These are phyloP conservation scores for Tipula confusa DNA, from an alignment of 2,888 invertebrate species.

Conservation along the genomic window DNA sequence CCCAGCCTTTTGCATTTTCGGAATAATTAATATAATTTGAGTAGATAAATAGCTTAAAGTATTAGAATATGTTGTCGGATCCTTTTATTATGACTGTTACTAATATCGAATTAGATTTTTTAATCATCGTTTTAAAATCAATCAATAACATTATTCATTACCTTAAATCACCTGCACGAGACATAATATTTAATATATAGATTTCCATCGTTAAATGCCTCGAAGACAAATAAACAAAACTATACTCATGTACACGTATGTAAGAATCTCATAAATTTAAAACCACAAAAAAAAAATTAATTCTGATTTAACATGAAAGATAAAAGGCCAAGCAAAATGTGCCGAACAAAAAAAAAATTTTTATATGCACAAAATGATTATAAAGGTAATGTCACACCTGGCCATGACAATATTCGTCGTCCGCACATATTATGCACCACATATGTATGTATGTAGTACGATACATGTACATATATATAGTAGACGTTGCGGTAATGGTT, in stretches of 20 bases:
- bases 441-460: background rate
- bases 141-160: constrained; percentile 25
- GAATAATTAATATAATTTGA: too few relatives aligned
- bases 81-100: too few relatives aligned
- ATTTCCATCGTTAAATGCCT: background rate
- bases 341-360: background rate
- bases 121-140: background rate
- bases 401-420: constrained; percentile 16
- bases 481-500: constrained; percentile 7
- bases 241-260: too few relatives aligned
- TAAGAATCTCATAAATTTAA: background rate
- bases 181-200: constrained; percentile 16
- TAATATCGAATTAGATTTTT: background rate
- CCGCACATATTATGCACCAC: background rate
- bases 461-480: background rate
- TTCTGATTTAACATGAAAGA: background rate
- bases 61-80: too few relatives aligned
- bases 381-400: constrained; percentile 3
- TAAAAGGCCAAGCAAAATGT: background rate
- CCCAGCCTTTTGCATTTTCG: too few relatives aligned
- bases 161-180: constrained; percentile 12
- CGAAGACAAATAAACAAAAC: background rate
- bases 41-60: too few relatives aligned
- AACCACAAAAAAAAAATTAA: background rate
- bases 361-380: constrained; percentile 25